Evolutionary conservation across 1,140 invertebrate species (phyloP), one percentile per base, ranked within the genome.

Genomic region (Polypedilum vanderplanki): DNA sequence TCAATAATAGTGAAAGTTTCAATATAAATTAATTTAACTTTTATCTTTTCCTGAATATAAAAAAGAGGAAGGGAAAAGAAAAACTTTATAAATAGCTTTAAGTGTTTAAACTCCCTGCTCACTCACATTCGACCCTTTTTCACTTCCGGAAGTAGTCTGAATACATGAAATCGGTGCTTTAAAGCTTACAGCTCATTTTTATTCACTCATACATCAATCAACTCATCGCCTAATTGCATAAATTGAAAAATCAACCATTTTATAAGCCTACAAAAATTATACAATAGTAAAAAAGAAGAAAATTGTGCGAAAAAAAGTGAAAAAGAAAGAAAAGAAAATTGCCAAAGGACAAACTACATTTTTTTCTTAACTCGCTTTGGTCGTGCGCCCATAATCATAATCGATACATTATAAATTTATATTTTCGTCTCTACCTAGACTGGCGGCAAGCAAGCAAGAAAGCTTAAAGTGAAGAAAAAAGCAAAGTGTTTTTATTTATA

Each of bases 131-230:
- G 8, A 46, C 8, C 9, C 8, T 12, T 46, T 46, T 46, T 41
- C 40, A 41, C 41, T 46, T 46, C 15, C 46, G 46, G n/a, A 57
- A 57, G 46, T 57, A 57, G 46, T 57, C 46, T 57, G 46, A 57
- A 57, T 57, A 57, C 46, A 57, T 57, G 46, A 57, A 57, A 57
- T 15, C 46, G n/a, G 46, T 57, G 46, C 46, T 57, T 57, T 57
- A 57, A 33, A 57, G 46, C 46, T 57, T 57, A 57, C 46, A 57
- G 12, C 12, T 57, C 46, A 12, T 15, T 15, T 46, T 46, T 12
- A 46, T 4, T 46, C 41, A 46, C 8, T 46, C 15, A 57, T 12
- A 57, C n/a, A 57, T 57, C 46, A 57, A 57, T 57, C 1, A 33
- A 33, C 24, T 33, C 24, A 33, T 57, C 46, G n/a, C 46, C 46